phyloP scores from a whole-genome alignment of 2,113 vertebrate species.

The Rhinolophus ferrumequinum region DNA sequence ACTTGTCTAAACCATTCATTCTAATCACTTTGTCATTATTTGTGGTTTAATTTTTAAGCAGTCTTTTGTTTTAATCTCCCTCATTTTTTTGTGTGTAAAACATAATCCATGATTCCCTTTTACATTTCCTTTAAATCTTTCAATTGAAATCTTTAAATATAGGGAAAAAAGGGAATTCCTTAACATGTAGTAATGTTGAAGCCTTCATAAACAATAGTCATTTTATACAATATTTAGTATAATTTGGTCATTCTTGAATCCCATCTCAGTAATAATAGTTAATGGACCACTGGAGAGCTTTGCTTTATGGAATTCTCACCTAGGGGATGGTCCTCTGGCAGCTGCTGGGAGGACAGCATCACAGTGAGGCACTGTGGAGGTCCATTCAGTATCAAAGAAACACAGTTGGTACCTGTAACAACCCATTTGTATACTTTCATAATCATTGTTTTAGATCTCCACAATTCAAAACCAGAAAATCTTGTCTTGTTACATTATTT shows the following conservation, averaged over 20 bases:
- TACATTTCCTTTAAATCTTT: not conserved
- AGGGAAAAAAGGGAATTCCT: not conserved
- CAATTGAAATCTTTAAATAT: not conserved
- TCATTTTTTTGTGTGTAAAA: not conserved
- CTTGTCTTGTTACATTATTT: not conserved
- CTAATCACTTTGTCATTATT: not conserved
- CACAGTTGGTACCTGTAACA: fast-evolving
- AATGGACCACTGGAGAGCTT: not conserved
- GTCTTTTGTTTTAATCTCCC: not conserved
- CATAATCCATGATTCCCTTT: not conserved
- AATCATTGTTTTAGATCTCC: not conserved
- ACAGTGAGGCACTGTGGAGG: fast-evolving
- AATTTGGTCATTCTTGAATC: not conserved
- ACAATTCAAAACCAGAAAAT: constrained; percentile 11
- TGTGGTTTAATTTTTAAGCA: not conserved
- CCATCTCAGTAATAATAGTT: not conserved
- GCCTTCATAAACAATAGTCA: not conserved
- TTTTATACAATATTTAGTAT: not conserved
- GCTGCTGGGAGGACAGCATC: not conserved
- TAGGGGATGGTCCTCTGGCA: not conserved
- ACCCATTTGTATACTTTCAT: not conserved
- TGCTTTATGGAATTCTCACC: not conserved
- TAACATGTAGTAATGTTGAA: not conserved
- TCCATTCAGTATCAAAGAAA: not conserved
- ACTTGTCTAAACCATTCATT: not conserved